Conservation (phyloP, 2,888 invertebrate species). For the Therioaphis trifolii region DNA sequence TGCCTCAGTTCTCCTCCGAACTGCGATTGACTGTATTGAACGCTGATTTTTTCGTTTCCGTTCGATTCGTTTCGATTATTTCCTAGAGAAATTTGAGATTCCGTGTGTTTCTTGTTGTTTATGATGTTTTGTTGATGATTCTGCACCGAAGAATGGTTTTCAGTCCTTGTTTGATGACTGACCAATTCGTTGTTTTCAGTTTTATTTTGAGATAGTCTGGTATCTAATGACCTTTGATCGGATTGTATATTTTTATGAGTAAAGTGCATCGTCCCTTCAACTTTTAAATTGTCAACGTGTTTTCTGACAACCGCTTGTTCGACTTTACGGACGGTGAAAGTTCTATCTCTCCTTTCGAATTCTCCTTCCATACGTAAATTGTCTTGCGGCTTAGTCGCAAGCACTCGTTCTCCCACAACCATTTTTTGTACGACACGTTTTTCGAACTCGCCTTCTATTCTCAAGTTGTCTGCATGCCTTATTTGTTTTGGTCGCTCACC, state of each 20-base stretch:
- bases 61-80: slow-evolving; percentile 70
- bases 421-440: slow-evolving; percentile 69
- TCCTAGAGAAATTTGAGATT: slow-evolving; percentile 77
- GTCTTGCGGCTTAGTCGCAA: slow-evolving; percentile 66
- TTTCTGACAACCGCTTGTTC: slow-evolving; percentile 67
- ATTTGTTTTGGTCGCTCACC: slow-evolving; percentile 65
- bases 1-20: slow-evolving; percentile 37
- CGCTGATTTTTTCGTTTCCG: slow-evolving; percentile 32
- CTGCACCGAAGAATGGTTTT: slow-evolving; percentile 11
- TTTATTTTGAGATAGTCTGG: slow-evolving; percentile 69
- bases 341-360: slow-evolving; percentile 73
- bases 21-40: slow-evolving; percentile 31
- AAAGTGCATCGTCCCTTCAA: slow-evolving; percentile 68
- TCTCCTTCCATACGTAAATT: slow-evolving; percentile 72
- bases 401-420: slow-evolving; percentile 38
- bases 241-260: slow-evolving; percentile 65
- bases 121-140: slow-evolving; percentile 63
- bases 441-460: slow-evolving; percentile 73
- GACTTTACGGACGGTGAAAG: slow-evolving; percentile 69
- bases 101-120: slow-evolving; percentile 73
- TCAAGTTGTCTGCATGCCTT: slow-evolving; percentile 70
- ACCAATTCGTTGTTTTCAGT: not conserved
- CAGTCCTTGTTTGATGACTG: not conserved
- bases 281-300: slow-evolving; percentile 70
- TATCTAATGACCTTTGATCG: not conserved